Conservation (phyloP, 2,888 invertebrate species). For the Drosophila anceps region DNA sequence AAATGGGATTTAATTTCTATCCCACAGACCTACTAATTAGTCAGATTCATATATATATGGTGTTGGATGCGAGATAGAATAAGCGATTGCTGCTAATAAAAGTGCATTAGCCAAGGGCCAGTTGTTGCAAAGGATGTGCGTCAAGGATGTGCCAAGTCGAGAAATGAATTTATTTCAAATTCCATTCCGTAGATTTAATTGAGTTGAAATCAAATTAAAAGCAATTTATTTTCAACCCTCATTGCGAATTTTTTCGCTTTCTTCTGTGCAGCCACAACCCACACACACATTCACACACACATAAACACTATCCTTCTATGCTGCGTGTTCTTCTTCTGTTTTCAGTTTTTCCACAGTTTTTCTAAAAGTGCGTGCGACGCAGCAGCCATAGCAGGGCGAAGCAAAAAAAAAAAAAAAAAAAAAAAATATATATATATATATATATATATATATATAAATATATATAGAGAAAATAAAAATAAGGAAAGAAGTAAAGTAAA, state of each 20-base stretch:
- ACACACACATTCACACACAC: slow-evolving; percentile 22
- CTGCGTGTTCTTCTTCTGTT: slow-evolving; percentile 31
- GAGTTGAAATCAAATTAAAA: slow-evolving; percentile 86
- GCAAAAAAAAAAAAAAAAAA: not conserved
- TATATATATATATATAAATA: not conserved
- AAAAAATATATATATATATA: not conserved
- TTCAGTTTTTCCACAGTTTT: slow-evolving; percentile 63
- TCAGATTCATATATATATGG: slow-evolving; percentile 7
- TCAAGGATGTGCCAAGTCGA: slow-evolving; percentile 45
- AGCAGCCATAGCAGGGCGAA: slow-evolving; percentile 31
- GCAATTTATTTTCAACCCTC: slow-evolving; percentile 84
- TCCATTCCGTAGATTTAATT: slow-evolving; percentile 85
- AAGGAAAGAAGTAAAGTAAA: slow-evolving; percentile 36
- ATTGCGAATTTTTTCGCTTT: slow-evolving; percentile 70
- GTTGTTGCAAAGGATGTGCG: slow-evolving; percentile 18
- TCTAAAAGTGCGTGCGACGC: slow-evolving; percentile 73
- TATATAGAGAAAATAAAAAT: slow-evolving; percentile 34
- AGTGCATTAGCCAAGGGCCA: slow-evolving; percentile 31
- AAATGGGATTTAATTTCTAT: not conserved
- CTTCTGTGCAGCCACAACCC: slow-evolving; percentile 38
- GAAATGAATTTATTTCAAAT: slow-evolving; percentile 84
- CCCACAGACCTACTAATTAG: slow-evolving; percentile 49
- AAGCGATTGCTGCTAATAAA: slow-evolving; percentile 28
- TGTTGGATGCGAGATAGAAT: not conserved
- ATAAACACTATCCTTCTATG: slow-evolving; percentile 33